phyloP scores from a whole-genome alignment of 2,888 invertebrate genomes.

The Lithodes maja region DNA sequence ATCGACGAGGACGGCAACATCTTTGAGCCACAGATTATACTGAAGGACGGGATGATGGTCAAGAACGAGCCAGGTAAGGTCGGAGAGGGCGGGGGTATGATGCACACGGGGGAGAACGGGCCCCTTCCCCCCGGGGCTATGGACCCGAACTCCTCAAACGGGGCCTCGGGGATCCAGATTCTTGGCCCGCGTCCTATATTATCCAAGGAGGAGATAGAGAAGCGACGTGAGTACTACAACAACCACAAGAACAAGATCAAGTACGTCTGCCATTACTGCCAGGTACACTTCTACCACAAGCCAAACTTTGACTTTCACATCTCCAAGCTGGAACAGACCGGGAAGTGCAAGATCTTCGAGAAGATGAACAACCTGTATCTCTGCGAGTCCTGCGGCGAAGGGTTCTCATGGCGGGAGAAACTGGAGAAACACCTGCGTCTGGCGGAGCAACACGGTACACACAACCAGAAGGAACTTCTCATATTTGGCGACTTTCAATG shows the following conservation, averaged over 20 bases:
- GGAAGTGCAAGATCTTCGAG: conserved; percentile 67
- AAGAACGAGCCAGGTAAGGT: conserved; percentile 66
- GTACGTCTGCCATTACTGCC: conserved; percentile 70
- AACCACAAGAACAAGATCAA: conserved; percentile 71
- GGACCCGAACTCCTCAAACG: conserved; percentile 38
- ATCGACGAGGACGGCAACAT: conserved; percentile 70
- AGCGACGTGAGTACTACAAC: conserved; percentile 69
- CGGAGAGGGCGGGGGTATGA: conserved; percentile 9
- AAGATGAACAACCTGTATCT: conserved; percentile 69
- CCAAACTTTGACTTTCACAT: conserved; percentile 70
- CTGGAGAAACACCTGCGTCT: conserved; percentile 69
- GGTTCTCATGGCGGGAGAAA: conserved; percentile 70
- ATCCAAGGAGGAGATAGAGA: conserved; percentile 68
- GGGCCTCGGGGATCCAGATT: conserved; percentile 23
- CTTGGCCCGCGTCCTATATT: conserved; percentile 41
- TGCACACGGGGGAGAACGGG: conserved; percentile 23
- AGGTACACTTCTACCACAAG: conserved; percentile 70
- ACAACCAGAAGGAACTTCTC: conserved; percentile 70
- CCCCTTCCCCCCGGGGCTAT: neutral
- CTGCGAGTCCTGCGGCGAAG: conserved; percentile 70
- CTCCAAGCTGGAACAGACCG: conserved; percentile 61
- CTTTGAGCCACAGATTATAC: conserved; percentile 70
- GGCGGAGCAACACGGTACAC: conserved; percentile 70
- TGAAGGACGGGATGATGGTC: conserved; percentile 68
- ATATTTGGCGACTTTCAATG: conserved; percentile 70